Percentiles rank a stretch among this genome's conserved stretches.
Evolutionary conservation across 2,888 invertebrate species (phyloP).

Genomic region (Patella pellucida): DNA sequence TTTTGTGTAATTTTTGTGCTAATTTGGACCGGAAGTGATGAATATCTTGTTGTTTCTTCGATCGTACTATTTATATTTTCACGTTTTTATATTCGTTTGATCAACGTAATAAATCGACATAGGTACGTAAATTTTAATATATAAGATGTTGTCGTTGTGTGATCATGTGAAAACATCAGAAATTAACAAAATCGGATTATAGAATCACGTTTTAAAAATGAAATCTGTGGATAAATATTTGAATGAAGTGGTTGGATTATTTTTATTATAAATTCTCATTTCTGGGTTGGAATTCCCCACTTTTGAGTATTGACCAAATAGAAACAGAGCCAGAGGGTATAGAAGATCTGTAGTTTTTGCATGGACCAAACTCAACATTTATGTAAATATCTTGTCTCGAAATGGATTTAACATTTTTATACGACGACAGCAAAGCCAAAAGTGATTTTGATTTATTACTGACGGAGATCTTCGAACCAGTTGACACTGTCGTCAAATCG

Average conservation of each 20-base stretch:
- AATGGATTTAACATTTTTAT: constrained; percentile 7
- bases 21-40: too few relatives aligned
- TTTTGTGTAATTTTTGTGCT: too few relatives aligned
- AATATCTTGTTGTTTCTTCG: too few relatives aligned
- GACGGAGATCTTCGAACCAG: too few relatives aligned
- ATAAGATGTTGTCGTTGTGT: not conserved
- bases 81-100: too few relatives aligned
- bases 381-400: not conserved
- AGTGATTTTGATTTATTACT: too few relatives aligned
- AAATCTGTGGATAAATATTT: not conserved
- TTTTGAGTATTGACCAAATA: not conserved
- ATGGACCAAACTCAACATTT: not conserved
- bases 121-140: too few relatives aligned
- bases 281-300: not conserved
- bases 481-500: too few relatives aligned
- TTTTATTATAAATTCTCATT: not conserved
- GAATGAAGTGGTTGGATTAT: not conserved
- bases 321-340: not conserved
- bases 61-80: too few relatives aligned
- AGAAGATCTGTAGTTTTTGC: constrained; percentile 8
- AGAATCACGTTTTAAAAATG: not conserved
- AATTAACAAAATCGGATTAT: not conserved
- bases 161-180: not conserved
- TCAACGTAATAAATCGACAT: too few relatives aligned
- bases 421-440: not conserved